Evolutionary conservation across 2,888 invertebrate genomes (phyloP), one percentile per base, ranked within the genome.

Genomic region (Shargacucullia verbasci): DNA sequence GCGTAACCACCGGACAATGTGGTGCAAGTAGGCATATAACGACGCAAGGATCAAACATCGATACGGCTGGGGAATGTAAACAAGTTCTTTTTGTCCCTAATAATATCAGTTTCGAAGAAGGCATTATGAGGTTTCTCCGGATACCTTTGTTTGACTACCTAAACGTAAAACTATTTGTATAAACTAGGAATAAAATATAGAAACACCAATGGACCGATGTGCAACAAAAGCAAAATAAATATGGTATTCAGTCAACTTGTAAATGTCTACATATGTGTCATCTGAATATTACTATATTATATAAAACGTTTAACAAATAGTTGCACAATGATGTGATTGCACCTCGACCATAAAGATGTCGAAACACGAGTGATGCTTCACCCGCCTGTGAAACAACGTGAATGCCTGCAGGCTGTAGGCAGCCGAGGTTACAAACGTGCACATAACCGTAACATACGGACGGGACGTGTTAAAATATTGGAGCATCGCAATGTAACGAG

Each of bases 371-470:
- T 8, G 35, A 35, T 35, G 12, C 35, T 35, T 35, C 12, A 43
- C 6, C 12, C 27, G 40, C 8, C 25, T 14, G 12, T 25, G 6
- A 7, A 12, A 15, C 27, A 12, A 25, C 25, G 25, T 25, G 27
- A 15, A 15, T 5, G 2, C 27, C 6, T 6, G 25, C 35, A 14
- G 8, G 25, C 20, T 25, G 7, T 12, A n/a, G n/a, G n/a, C n/a
- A n/a, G n/a, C 13, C 13, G 44, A 20, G 9, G 57, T 44, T 38
- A 70, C 50, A 52, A 58, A 64, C 65, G 37, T 15, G 34, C 44
- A 38, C 50, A 41, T 69, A 54, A 47, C 39, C 43, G 43, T 48
- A 31, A 64, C 40, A 8, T 38, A 69, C 14, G 31, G 33, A 34
- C 10, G 12, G n/a, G 29, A 13, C 15, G n/a, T 11, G 35, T 37